phyloP scores from a whole-genome alignment of 2,888 invertebrate genomes.

The Eucera pruinosa region DNA sequence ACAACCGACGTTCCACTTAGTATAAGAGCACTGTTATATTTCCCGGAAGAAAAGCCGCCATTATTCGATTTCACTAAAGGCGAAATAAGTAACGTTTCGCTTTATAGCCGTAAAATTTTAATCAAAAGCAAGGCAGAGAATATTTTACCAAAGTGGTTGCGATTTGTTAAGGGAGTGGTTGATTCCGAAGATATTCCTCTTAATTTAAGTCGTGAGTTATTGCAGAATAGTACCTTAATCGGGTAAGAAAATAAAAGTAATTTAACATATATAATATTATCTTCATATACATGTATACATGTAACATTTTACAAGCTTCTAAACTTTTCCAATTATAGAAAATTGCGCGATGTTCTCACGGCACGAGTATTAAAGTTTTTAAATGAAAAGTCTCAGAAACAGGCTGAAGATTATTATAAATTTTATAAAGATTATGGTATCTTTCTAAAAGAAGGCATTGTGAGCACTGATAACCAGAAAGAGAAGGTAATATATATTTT shows the following conservation, averaged over 20 bases:
- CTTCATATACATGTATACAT: not conserved
- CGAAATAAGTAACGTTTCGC: slow-evolving; percentile 92
- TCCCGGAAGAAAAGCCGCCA: slow-evolving; percentile 96
- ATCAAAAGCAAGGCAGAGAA: slow-evolving; percentile 96
- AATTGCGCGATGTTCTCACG: slow-evolving; percentile 93
- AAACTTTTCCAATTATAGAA: slow-evolving; percentile 85
- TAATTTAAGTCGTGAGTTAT: slow-evolving; percentile 96
- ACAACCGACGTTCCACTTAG: slow-evolving; percentile 96
- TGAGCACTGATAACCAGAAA: slow-evolving; percentile 91
- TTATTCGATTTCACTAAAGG: slow-evolving; percentile 96
- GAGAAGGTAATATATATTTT: slow-evolving; percentile 88
- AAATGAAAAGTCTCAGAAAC: slow-evolving; percentile 93
- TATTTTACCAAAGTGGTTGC: slow-evolving; percentile 96
- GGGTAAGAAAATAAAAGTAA: slow-evolving; percentile 85
- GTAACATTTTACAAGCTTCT: slow-evolving; percentile 16
- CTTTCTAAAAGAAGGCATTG: slow-evolving; percentile 98
- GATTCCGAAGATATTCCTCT: slow-evolving; percentile 99
- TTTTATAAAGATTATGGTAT: slow-evolving; percentile 97
- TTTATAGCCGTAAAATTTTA: slow-evolving; percentile 96
- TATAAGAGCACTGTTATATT: slow-evolving; percentile 95
- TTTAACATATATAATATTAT: not conserved
- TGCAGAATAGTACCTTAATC: slow-evolving; percentile 97
- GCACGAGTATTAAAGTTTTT: slow-evolving; percentile 93
- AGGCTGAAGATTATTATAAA: slow-evolving; percentile 91
- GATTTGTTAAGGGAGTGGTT: slow-evolving; percentile 98